Base-by-base conservation (phyloP, 2,113 vertebrate species). In the Orthonyx spaldingii region DNA sequence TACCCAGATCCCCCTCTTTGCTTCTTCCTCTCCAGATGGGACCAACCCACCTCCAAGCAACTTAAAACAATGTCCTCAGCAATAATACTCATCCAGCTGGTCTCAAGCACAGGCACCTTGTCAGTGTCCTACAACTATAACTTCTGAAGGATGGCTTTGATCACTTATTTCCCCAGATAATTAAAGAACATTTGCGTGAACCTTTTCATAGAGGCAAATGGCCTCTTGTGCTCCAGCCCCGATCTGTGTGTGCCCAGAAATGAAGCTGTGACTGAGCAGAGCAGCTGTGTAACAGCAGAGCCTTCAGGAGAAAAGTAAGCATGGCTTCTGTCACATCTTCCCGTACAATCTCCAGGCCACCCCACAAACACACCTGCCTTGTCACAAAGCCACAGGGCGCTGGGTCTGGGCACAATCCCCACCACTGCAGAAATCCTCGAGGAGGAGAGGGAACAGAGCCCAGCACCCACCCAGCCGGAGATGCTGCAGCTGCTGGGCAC, bases 351-450 rank as follows among this genome's bases (percentile, higher is more conserved):
- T 55, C 47, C 57, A 50, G 59, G 27, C 30, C 68, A 52, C 50
- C 46, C 19, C 3, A 53, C 50, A 70, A 66, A 83, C 56, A 53
- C 9, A 2, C 17, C 26, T 52, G 33, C 16, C 41, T 37, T 13
- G 0, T 13, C 7, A 1, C 65, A 65, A 74, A 56, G 68, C 28
- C 74, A 59, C 0, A 0, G 16, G 16, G 22, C 0, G 0, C 72
- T 53, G 72, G 47, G 24, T 15, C 37, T 63, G 57, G 47, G 41
- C n/a, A 61, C 0, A 0, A 19, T 16, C 28, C 41, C 26, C 53
- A 30, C 10, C 0, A 1, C 82, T 11, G 1, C 37, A 39, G 57
- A 92, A 63, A 66, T 33, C 13, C 49, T n/a, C 0, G 0, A 26
- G 12, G 28, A n/a, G 18, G 22, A 49, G n/a, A 81, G 19, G 11